Evolutionary conservation across 1,140 invertebrate species (phyloP).

Genomic region (Aphis gossypii): DNA sequence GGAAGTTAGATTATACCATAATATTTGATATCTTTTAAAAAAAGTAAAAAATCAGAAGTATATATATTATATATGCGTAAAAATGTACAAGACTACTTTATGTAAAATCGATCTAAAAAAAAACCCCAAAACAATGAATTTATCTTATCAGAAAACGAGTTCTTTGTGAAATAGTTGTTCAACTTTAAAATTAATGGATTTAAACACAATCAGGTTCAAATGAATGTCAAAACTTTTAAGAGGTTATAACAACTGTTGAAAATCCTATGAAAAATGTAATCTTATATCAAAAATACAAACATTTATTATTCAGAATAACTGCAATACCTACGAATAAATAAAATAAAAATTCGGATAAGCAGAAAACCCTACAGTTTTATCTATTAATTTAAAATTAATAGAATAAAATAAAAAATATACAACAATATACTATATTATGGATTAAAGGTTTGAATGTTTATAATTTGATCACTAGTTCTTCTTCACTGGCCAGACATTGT

Average conservation of each 20-base stretch:
- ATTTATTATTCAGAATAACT: not conserved
- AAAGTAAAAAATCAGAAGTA: not conserved
- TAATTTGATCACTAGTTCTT: not conserved
- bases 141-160: not conserved
- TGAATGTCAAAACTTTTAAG: constrained; percentile 11
- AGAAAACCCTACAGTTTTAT: not conserved
- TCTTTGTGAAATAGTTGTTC: constrained; percentile 19
- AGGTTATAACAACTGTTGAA: not conserved
- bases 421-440: not conserved
- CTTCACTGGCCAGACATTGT: not conserved
- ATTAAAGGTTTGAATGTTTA: not conserved
- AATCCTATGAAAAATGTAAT: not conserved
- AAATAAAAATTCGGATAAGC: too few species aligned
- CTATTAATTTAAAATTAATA: not conserved
- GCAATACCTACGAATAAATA: too few species aligned
- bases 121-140: not conserved
- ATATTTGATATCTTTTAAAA: not conserved
- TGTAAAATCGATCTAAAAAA: not conserved
- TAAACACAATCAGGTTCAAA: not conserved
- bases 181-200: not conserved
- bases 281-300: not conserved
- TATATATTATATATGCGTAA: not conserved
- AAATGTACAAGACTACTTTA: not conserved
- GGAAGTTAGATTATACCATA: not conserved
- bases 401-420: not conserved